A percentile compares a stretch with the other conserved stretches of the same genome.
Conservation (phyloP, 2,113 vertebrate genomes). For the Anhinga anhinga region DNA sequence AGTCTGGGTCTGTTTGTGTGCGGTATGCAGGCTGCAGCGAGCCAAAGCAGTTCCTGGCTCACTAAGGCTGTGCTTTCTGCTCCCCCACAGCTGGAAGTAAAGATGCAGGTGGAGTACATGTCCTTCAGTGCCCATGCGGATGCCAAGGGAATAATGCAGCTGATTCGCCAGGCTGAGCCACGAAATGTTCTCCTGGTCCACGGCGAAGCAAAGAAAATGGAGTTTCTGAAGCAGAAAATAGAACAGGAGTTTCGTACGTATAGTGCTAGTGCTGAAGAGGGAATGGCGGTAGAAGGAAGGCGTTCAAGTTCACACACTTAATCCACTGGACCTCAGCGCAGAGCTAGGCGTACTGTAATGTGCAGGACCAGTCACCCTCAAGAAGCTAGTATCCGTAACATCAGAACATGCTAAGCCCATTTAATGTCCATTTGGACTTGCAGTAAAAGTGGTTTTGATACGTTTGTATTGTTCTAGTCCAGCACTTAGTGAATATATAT, state of each 20-base stretch:
- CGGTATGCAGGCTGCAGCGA: rapidly evolving
- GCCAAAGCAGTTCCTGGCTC: not conserved
- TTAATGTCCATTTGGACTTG: not conserved
- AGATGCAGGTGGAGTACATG: conserved; percentile 99
- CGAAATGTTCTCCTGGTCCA: conserved; percentile 91
- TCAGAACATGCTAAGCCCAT: rapidly evolving
- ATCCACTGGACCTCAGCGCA: not conserved
- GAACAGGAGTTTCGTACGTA: conserved; percentile 92
- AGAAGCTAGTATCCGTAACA: rapidly evolving
- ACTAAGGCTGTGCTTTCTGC: not conserved
- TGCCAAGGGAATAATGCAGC: conserved; percentile 98
- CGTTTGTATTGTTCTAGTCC: not conserved
- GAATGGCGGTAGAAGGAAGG: rapidly evolving
- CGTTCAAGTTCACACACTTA: rapidly evolving
- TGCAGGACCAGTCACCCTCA: too few species aligned
- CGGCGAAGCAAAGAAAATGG: conserved; percentile 95
- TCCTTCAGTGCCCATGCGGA: conserved; percentile 96
- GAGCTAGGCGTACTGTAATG: rapidly evolving
- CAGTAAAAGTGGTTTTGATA: not conserved
- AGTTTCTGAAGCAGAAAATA: conserved; percentile 96
- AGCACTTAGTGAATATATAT: not conserved
- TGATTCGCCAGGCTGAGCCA: conserved; percentile 95
- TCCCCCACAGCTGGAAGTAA: conserved; percentile 86
- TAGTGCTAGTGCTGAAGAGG: rapidly evolving
- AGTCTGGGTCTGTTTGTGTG: not conserved